Evolutionary conservation across 2,113 vertebrate species (phyloP).

Genomic region (Pituophis catenifer): DNA sequence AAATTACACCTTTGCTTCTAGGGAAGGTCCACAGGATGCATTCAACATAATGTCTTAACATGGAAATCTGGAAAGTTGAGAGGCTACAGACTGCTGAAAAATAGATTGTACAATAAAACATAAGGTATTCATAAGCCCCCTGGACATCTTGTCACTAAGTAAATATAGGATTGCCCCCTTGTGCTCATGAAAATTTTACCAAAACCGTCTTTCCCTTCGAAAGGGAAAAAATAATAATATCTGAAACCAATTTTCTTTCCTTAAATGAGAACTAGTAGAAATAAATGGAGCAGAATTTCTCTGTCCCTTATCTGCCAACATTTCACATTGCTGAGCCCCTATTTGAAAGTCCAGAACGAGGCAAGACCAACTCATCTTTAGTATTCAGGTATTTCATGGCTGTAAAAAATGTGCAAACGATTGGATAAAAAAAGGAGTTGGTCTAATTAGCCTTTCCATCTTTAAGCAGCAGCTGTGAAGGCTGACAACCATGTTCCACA

Average conservation of each 20-base stretch:
- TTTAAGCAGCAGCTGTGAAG: background rate
- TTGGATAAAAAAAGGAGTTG: background rate
- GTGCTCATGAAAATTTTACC: background rate
- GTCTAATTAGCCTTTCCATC: background rate
- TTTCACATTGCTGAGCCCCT: background rate
- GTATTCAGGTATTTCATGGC: background rate
- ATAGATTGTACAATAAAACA: background rate
- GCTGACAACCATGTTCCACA: fast-evolving
- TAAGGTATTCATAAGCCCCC: background rate
- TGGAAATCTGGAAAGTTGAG: background rate
- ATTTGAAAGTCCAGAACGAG: background rate
- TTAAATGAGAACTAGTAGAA: background rate
- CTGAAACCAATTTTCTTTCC: background rate
- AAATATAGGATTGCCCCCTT: background rate
- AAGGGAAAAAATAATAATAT: background rate
- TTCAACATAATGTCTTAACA: background rate
- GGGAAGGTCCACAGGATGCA: background rate
- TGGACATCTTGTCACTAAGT: background rate
- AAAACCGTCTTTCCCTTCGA: background rate
- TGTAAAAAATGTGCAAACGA: background rate
- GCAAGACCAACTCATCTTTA: background rate
- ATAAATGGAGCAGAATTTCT: background rate
- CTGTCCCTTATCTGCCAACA: background rate
- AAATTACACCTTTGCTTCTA: background rate
- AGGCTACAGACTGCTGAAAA: background rate